Evolutionary conservation across 1,140 invertebrate species (phyloP).

Genomic region (Lepidurus arcticus): DNA sequence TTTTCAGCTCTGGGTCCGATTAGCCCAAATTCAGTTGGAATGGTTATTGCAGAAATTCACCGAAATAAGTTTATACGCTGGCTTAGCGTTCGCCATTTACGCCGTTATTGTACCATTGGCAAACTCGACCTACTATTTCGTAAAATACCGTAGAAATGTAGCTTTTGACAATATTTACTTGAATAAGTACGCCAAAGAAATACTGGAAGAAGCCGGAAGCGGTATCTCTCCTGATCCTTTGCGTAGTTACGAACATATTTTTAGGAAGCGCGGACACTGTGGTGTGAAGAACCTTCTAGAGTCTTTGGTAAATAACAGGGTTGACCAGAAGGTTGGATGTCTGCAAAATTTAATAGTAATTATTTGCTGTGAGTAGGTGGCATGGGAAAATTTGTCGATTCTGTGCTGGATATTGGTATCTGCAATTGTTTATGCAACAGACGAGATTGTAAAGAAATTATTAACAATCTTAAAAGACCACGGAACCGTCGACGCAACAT

Average conservation of each 20-base stretch:
- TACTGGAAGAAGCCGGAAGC: not conserved
- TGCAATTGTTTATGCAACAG: not conserved
- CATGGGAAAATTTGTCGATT: not conserved
- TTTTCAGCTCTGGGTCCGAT: not conserved
- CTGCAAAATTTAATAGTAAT: not conserved
- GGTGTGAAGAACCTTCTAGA: not conserved
- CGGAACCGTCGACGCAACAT: not conserved
- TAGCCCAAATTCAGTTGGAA: not conserved
- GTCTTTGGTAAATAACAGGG: not conserved
- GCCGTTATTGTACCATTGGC: not conserved
- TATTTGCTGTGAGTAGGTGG: not conserved
- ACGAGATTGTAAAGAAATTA: not conserved
- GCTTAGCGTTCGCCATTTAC: not conserved
- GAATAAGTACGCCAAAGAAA: not conserved
- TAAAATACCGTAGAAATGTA: not conserved
- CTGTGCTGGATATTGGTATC: not conserved
- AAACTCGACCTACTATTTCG: not conserved
- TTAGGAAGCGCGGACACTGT: not conserved
- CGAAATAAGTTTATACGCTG: not conserved
- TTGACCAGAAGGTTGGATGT: not conserved
- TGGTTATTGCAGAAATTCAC: not conserved
- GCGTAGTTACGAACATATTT: not conserved
- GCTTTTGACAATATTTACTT: not conserved
- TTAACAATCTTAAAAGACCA: not conserved
- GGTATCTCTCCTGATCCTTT: not conserved